Percentiles rank a stretch among this genome's conserved stretches.
Conservation (phyloP, 2,113 vertebrate species). For the Entomyzon cyanotis region DNA sequence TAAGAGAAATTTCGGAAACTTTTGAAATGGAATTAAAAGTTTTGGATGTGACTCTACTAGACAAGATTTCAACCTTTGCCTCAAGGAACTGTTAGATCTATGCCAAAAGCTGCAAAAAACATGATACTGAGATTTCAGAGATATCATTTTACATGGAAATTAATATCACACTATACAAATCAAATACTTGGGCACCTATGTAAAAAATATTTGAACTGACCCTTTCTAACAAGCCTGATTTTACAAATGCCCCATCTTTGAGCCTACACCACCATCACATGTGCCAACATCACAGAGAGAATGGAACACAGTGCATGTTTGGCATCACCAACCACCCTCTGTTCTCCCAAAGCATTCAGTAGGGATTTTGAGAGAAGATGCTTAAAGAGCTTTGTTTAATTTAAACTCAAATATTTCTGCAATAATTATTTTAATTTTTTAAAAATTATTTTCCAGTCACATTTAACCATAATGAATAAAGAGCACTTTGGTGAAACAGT, state of each 20-base stretch:
- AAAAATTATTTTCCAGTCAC: neutral
- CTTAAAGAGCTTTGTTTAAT: neutral
- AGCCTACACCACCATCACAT: neutral
- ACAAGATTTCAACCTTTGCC: neutral
- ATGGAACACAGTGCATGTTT: neutral
- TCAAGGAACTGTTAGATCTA: neutral
- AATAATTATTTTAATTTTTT: neutral
- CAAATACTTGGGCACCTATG: neutral
- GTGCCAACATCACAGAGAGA: neutral
- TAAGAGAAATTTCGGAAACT: neutral
- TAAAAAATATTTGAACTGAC: neutral
- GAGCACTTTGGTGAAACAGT: neutral
- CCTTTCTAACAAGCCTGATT: neutral
- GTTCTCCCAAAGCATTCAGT: neutral
- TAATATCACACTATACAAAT: neutral
- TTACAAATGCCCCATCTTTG: neutral
- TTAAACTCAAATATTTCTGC: neutral
- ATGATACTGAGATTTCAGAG: neutral
- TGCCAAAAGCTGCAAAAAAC: neutral
- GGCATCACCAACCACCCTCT: neutral
- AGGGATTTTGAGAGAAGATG: neutral
- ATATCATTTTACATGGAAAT: neutral
- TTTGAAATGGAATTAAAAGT: neutral
- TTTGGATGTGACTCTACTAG: neutral
- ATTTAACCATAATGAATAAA: neutral